These are phyloP conservation scores for Caenorhabditis sp. DNA, from an alignment of 2,888 invertebrate genomes.

Conservation along the genomic window DNA sequence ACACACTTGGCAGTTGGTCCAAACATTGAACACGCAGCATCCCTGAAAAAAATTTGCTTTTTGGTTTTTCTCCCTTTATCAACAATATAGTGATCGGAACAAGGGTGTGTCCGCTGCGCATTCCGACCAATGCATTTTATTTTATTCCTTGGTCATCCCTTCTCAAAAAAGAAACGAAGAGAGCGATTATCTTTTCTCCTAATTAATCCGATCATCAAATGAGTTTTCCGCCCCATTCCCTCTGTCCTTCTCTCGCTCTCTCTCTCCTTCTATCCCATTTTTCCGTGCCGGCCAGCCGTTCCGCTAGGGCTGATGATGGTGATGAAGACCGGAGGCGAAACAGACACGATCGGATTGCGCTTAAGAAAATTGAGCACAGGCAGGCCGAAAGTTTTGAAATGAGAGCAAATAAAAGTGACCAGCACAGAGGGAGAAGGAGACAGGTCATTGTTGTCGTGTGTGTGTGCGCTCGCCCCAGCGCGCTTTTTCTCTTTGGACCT, in stretches of 20 bases:
- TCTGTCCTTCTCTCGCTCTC: neutral
- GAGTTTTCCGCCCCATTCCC: conserved; percentile 12
- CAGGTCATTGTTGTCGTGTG: conserved; percentile 51
- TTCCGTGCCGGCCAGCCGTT: conserved; percentile 39
- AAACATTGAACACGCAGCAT: conserved; percentile 71
- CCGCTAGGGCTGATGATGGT: conserved; percentile 9
- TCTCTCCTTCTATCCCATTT: conserved; percentile 2
- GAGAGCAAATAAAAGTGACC: conserved; percentile 54
- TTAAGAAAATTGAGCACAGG: conserved; percentile 37
- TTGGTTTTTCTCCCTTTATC: no score
- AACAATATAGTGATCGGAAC: conserved; percentile 19
- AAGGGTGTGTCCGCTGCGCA: conserved; percentile 24
- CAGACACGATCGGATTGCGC: conserved; percentile 51
- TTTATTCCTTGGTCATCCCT: neutral
- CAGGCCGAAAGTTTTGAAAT: conserved; percentile 47
- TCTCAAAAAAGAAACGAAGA: conserved; percentile 32
- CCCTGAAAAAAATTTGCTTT: conserved; percentile 67
- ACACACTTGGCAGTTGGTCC: conserved; percentile 71
- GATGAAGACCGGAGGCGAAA: conserved; percentile 29
- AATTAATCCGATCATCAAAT: conserved; percentile 58
- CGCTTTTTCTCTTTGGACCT: conserved; percentile 31
- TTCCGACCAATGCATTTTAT: neutral
- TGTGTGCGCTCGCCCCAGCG: conserved; percentile 21
- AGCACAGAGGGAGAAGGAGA: conserved; percentile 25
- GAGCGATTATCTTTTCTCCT: conserved; percentile 38